phyloP scores from a whole-genome alignment of 2,113 vertebrate genomes.

The Indri indri region DNA sequence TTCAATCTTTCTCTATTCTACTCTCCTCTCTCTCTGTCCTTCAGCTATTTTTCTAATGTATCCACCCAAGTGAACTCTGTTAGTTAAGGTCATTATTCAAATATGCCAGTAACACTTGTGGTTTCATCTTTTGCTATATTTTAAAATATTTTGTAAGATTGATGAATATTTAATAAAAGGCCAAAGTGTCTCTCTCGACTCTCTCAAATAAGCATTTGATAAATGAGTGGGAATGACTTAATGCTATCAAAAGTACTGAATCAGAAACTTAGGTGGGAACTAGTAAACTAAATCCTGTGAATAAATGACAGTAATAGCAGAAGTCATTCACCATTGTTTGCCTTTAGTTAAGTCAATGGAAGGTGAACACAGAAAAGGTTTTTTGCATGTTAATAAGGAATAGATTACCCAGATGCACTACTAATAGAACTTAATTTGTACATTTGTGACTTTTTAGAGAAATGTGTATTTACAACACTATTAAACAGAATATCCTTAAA shows the following conservation, averaged over 20 bases:
- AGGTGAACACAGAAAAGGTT: background rate
- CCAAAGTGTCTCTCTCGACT: background rate
- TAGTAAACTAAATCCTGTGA: background rate
- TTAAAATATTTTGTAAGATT: background rate
- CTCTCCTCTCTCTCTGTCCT: background rate
- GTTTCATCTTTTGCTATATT: background rate
- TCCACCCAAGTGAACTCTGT: background rate
- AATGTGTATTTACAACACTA: conserved; percentile 43
- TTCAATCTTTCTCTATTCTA: background rate
- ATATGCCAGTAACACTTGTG: background rate
- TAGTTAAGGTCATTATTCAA: conserved; percentile 6
- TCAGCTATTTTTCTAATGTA: background rate
- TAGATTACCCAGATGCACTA: background rate
- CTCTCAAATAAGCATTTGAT: background rate
- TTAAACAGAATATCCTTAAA: conserved; percentile 55
- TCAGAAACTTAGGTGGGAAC: background rate
- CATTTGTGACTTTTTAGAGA: conserved; percentile 51
- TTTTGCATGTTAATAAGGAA: conserved; percentile 9
- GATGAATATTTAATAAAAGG: conserved; percentile 2
- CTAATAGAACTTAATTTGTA: conserved; percentile 29
- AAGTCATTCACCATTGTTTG: background rate
- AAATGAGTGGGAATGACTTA: background rate
- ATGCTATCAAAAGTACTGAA: background rate
- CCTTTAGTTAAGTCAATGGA: conserved; percentile 12
- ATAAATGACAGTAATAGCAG: background rate